phyloP scores from a whole-genome alignment of 2,888 invertebrate genomes.

The Odontothrips loti region DNA sequence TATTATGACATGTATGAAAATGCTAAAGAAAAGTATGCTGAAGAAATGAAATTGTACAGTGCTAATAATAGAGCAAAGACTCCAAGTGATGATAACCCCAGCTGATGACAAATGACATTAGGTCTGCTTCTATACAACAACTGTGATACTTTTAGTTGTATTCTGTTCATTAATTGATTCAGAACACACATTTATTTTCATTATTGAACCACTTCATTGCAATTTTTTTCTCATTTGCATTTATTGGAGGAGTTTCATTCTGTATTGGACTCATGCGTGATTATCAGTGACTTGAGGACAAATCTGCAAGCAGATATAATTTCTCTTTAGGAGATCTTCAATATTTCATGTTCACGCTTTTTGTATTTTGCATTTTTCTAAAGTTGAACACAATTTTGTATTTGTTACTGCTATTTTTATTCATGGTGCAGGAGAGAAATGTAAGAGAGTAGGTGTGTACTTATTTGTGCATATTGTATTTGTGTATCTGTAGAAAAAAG shows the following conservation, averaged over 20 bases:
- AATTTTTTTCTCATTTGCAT: not conserved
- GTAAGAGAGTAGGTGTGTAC: not conserved
- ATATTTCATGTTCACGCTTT: not conserved
- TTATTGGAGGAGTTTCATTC: not conserved
- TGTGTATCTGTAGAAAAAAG: not conserved
- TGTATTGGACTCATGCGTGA: not conserved
- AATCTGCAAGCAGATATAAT: not conserved
- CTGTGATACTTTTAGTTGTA: constrained; percentile 11
- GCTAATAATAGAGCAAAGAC: constrained; percentile 18
- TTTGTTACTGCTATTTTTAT: not conserved
- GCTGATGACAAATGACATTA: not conserved
- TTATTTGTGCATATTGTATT: not conserved
- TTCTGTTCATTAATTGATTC: not conserved
- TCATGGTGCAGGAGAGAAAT: not conserved
- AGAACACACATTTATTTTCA: no score
- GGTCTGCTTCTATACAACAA: not conserved
- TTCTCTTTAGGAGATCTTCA: not conserved
- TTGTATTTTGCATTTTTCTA: not conserved
- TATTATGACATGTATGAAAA: constrained; percentile 69
- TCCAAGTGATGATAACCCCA: constrained; percentile 18
- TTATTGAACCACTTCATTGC: not conserved
- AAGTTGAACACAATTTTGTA: not conserved
- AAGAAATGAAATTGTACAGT: constrained; percentile 59
- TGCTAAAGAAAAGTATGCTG: constrained; percentile 72
- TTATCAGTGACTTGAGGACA: not conserved